Evolutionary conservation across 2,888 invertebrate genomes (phyloP).

Genomic region (Nomada fucata): DNA sequence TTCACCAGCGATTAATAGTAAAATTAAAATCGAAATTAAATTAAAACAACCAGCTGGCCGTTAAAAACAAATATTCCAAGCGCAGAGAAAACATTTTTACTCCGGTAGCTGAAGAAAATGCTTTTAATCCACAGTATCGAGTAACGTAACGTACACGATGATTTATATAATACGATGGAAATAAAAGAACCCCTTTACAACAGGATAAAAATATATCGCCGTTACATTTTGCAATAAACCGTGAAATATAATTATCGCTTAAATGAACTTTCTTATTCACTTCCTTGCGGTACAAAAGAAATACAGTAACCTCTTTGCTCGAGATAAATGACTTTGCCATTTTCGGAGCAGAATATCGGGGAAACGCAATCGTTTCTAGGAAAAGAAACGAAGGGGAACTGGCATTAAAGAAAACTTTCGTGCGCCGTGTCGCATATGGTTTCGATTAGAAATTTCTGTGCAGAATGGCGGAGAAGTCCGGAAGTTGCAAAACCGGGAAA

Average conservation of each 20-base stretch:
- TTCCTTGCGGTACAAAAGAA: not conserved
- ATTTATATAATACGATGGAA: not conserved
- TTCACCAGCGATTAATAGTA: too few relatives aligned
- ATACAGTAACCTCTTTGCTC: not conserved
- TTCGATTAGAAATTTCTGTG: conserved; percentile 38
- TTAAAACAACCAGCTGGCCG: too few relatives aligned
- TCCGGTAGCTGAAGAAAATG: too few relatives aligned
- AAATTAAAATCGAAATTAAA: not conserved
- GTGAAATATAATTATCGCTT: conserved; percentile 6
- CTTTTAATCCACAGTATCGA: too few relatives aligned
- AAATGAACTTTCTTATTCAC: conserved; percentile 15
- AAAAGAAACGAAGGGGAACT: not conserved
- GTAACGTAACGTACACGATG: too few relatives aligned
- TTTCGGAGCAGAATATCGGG: not conserved
- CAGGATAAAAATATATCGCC: not conserved
- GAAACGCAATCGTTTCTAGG: not conserved
- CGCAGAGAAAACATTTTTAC: not conserved
- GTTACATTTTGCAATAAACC: not conserved
- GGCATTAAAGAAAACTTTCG: conserved; percentile 3
- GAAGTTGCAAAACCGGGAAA: not conserved
- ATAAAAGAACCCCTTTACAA: not conserved
- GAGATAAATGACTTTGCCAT: not conserved
- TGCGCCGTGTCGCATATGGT: conserved; percentile 9
- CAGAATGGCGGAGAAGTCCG: not conserved
- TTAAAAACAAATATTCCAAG: not conserved